Conservation (phyloP, 1,140 invertebrate species). For the Caerostris darwini region DNA sequence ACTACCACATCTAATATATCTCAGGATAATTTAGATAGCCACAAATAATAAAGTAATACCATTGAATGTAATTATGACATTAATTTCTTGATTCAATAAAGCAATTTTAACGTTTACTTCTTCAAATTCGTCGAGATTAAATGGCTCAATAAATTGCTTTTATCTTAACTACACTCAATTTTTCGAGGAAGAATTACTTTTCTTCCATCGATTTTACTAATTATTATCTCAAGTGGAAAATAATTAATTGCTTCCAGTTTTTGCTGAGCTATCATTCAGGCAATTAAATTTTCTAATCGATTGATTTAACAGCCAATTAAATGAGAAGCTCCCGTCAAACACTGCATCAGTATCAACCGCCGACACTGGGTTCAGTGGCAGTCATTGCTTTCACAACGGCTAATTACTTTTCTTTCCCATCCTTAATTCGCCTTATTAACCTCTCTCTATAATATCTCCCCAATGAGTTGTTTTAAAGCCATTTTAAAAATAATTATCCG, state of each 20-base stretch:
- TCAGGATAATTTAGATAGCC: too few species aligned
- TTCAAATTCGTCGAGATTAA: not conserved
- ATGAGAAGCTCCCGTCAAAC: slow-evolving; percentile 10
- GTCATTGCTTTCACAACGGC: slow-evolving; percentile 28
- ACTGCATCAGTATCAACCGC: not conserved
- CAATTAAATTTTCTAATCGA: slow-evolving; percentile 74
- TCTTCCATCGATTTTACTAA: slow-evolving; percentile 70
- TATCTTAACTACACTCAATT: slow-evolving; percentile 34
- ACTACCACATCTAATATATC: too few species aligned
- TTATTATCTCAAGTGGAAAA: slow-evolving; percentile 76
- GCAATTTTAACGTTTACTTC: not conserved
- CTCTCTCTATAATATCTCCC: not conserved
- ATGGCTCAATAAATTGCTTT: not conserved
- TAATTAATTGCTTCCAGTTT: slow-evolving; percentile 71
- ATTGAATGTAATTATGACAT: not conserved
- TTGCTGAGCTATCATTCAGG: slow-evolving; percentile 58
- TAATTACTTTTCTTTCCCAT: slow-evolving; percentile 69
- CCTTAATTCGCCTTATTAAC: slow-evolving; percentile 61
- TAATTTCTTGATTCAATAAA: not conserved
- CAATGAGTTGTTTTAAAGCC: not conserved
- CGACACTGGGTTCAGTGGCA: not conserved
- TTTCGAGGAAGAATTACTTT: slow-evolving; percentile 23
- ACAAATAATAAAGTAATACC: too few species aligned
- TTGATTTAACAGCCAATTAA: slow-evolving; percentile 71
- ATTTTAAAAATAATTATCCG: not conserved